Evolutionary conservation across 2,888 invertebrate species (phyloP), one percentile per base, ranked within the genome.

Genomic region (Spialia ferax): DNA sequence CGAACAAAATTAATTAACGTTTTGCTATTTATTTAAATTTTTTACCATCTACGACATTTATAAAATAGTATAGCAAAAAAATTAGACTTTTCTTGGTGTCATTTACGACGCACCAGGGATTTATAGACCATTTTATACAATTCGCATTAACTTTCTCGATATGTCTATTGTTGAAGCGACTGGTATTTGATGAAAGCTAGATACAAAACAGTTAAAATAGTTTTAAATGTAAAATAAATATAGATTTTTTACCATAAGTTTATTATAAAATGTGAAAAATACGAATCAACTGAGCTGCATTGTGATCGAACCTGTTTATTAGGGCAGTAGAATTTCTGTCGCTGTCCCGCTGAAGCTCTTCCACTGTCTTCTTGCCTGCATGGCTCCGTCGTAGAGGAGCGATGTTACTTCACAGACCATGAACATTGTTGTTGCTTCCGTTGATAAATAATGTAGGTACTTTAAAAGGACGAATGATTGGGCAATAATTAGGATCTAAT

Each of bases 201-300:
- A 59, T 56, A 59, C 64, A 50, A 57, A 64, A 42, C 64, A 57
- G 64, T 65, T 65, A 65, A 65, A 74, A 83, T 91, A 91, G 89
- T 85, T 78, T 82, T 86, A 65, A 88, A 88, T 84, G 81, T 89
- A 75, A 75, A 70, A 72, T 75, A 73, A 75, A 69, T 63, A 73
- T 78, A 75, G 75, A 75, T 77, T 87, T 91, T 87, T 88, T 92
- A 92, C 85, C 88, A 85, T 91, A 89, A 89, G 89, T 91, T 88
- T 86, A 84, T 82, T 83, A 85, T 87, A 86, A 87, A 71, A 84
- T 84, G 85, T 79, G 77, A 79, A 75, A 48, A 76, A 75, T 81
- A 88, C 79, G 85, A 89, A 90, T 93, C 92, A 93, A 89, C 90
- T 91, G 89, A 93, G 93, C 93, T 93, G 85, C 88, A 93, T 92